Percentiles rank a stretch among this genome's conserved stretches.
Evolutionary conservation across 2,113 vertebrate genomes (phyloP).

Genomic region (Grammomys dolichurus): DNA sequence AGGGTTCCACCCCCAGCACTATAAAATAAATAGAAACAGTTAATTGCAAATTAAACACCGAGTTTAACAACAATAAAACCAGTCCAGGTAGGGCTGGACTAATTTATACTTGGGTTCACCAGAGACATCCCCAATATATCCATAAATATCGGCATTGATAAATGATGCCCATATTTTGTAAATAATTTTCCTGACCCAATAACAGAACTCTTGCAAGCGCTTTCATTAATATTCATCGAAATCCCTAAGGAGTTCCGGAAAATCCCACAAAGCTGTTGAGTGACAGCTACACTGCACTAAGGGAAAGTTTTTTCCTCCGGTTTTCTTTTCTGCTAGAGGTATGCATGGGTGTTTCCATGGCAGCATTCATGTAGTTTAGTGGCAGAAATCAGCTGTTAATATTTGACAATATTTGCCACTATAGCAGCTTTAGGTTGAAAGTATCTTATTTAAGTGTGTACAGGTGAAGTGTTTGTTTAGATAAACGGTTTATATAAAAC

Average conservation of each 20-base stretch:
- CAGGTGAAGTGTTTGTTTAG: constrained; percentile 16
- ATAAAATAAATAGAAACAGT: neutral
- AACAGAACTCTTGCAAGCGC: constrained; percentile 22
- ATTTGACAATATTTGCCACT: constrained; percentile 18
- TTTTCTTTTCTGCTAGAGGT: constrained; percentile 23
- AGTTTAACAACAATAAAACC: constrained; percentile 1
- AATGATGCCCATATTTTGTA: constrained; percentile 26
- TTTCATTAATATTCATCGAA: constrained; percentile 63
- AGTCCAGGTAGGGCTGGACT: neutral
- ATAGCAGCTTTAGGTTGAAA: constrained; percentile 16
- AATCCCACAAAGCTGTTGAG: neutral
- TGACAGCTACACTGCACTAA: neutral
- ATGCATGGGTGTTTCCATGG: neutral
- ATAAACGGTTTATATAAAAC: constrained; percentile 8
- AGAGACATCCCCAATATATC: neutral
- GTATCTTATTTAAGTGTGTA: neutral
- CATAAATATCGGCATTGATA: neutral
- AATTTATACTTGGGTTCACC: neutral
- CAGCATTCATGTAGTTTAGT: neutral
- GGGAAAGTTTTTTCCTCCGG: neutral
- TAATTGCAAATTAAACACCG: constrained; percentile 25
- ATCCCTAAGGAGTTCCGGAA: constrained; percentile 22
- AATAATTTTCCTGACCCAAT: constrained; percentile 25
- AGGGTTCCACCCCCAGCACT: neutral
- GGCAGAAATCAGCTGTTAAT: neutral